phyloP scores from a whole-genome alignment of 2,888 invertebrate species.

The Andrena dorsata region DNA sequence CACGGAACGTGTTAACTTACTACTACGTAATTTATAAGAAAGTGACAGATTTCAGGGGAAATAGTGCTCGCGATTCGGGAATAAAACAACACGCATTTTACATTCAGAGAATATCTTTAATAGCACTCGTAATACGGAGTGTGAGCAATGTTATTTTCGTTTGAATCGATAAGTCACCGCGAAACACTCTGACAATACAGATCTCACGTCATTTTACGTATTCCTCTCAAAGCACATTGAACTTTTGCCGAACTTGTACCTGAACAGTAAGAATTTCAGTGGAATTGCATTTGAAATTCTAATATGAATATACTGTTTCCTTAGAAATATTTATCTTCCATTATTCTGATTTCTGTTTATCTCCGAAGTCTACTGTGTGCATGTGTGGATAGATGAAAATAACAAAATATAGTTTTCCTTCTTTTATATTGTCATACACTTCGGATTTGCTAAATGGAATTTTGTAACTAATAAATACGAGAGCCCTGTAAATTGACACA shows the following conservation, averaged over 20 bases:
- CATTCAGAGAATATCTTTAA: constrained; percentile 2
- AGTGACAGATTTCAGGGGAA: not conserved
- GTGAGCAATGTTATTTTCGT: not conserved
- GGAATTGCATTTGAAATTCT: constrained; percentile 1
- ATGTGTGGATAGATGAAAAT: too few relatives aligned
- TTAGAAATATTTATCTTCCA: not conserved
- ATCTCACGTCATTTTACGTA: not conserved
- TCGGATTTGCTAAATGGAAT: too few relatives aligned
- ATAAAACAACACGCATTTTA: not conserved
- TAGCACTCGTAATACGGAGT: not conserved
- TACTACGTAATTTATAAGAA: too few relatives aligned
- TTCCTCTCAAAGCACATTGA: not conserved
- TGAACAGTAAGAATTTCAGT: not conserved
- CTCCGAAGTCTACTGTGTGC: too few relatives aligned
- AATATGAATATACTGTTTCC: not conserved
- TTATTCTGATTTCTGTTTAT: not conserved
- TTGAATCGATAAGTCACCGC: not conserved
- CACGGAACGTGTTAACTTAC: too few relatives aligned
- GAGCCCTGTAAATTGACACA: too few relatives aligned
- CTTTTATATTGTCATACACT: too few relatives aligned
- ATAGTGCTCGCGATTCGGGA: not conserved
- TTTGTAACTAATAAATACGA: too few relatives aligned
- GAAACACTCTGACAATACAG: not conserved
- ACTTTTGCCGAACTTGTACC: not conserved
- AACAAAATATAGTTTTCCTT: too few relatives aligned